Evolutionary conservation across 2,113 vertebrate species (phyloP), one percentile per base, ranked within the genome.

Genomic region (Bettongia penicillata): DNA sequence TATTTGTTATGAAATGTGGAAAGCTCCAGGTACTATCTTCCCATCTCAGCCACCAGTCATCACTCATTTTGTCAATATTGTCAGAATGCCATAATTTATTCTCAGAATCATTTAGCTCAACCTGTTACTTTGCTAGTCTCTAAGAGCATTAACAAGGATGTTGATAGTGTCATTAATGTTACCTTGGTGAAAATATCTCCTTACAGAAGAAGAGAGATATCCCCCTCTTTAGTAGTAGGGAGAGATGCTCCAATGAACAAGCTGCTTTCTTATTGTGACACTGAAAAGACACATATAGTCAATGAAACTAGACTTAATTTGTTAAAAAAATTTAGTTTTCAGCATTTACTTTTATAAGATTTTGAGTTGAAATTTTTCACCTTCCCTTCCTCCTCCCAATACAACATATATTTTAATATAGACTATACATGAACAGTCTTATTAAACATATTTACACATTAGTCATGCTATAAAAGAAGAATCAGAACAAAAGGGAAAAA

Each of bases 51-150:
- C 52, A 91, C 6, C 89, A 77, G 16, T 43, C n/a, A 92, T 95
- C 52, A 93, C 49, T 91, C 61, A 90, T 96, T 53, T 55, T 96
- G 50, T 93, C 55, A 96, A 51, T 92, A 89, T 89, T 97, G 92
- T 93, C 92, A 94, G 96, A 94, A 95, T 93, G 90, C 94, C 53
- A 91, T 52, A 93, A 92, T 89, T 48, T 24, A 94, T 57, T 95
- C 22, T 37, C 43, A 93, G 48, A 14, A 91, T 31, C 28, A n/a
- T 43, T 93, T 57, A 53, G n/a, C 37, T 96, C 90, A 49, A 92
- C 61, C 16, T 96, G 92, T 68, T 52, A 91, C 53, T 51, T 94
- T 91, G 53, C 43, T 91, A 89, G 91, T 68, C 95, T 95, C 0
- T 91, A 96, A 93, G 50, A 91, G 31, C 94, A 91, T 91, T 89